phyloP scores from a whole-genome alignment of 2,888 invertebrate species.

The Drosophila vallismaia region DNA sequence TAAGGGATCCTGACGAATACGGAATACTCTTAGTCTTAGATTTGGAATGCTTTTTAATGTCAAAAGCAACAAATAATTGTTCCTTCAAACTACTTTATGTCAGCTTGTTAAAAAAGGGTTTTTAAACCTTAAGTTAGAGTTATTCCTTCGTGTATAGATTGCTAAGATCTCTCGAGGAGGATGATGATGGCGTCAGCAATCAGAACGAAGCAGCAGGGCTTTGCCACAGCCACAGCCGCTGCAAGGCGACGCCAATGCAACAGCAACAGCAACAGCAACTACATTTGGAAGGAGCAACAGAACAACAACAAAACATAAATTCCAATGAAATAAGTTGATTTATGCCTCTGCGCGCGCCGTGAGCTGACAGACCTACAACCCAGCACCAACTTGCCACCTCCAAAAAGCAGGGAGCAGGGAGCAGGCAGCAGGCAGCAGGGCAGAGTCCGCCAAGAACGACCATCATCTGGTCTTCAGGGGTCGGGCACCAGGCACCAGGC shows the following conservation, averaged over 20 bases:
- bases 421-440: background rate
- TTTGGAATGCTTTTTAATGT: no score
- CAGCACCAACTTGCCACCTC: conserved; percentile 5
- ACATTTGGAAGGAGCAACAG: conserved; percentile 28
- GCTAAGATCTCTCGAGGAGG: conserved; percentile 22
- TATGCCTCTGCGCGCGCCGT: conserved; percentile 76
- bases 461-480: conserved; percentile 57
- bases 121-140: background rate
- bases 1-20: background rate
- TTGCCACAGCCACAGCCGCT: conserved; percentile 25
- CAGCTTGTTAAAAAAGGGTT: no score
- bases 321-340: conserved; percentile 80
- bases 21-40: conserved; percentile 1
- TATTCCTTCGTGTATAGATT: conserved; percentile 32
- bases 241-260: conserved; percentile 11
- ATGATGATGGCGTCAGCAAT: conserved; percentile 46
- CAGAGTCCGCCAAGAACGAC: conserved; percentile 15
- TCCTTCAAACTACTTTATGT: no score
- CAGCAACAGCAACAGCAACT: background rate
- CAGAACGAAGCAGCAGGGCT: conserved; percentile 34
- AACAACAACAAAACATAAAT: conserved; percentile 73
- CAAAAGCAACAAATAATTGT: no score
- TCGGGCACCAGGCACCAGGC: conserved; percentile 1
- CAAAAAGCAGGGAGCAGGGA: conserved; percentile 8
- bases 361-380: conserved; percentile 65